These are phyloP conservation scores for Boloria selene DNA, from an alignment of 2,888 invertebrate species.

Conservation along the genomic window DNA sequence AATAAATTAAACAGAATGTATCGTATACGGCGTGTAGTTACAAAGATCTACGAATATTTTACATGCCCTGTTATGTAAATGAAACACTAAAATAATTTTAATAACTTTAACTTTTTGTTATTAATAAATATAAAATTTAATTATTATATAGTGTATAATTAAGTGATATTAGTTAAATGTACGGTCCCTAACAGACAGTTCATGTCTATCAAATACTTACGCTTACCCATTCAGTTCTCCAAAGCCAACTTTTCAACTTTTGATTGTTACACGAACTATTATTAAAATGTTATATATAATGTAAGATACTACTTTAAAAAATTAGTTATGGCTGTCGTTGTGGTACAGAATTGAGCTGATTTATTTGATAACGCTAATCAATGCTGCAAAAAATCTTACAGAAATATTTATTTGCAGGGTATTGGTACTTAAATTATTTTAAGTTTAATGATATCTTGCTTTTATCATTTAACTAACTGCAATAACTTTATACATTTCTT, in stretches of 20 bases:
- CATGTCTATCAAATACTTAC: no score
- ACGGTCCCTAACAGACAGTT: no score
- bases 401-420: constrained; percentile 1
- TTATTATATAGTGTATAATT: no score
- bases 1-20: constrained; percentile 79
- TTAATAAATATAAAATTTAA: no score
- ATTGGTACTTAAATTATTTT: neutral
- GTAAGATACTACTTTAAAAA: no score
- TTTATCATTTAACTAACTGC: neutral
- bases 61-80: neutral
- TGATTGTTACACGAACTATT: no score
- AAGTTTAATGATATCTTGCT: neutral
- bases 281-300: no score
- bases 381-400: constrained; percentile 3
- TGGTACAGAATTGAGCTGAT: constrained; percentile 11
- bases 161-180: no score
- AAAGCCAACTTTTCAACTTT: no score
- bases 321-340: constrained; percentile 10
- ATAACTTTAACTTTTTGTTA: neutral
- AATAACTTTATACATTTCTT: no score
- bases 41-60: constrained; percentile 50
- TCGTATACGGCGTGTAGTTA: constrained; percentile 56
- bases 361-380: constrained; percentile 16
- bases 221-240: no score
- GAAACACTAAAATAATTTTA: neutral